Base-by-base conservation (phyloP, 30 jellyfish, hydroid and myxozoan species). In the Aurelia sp. region DNA sequence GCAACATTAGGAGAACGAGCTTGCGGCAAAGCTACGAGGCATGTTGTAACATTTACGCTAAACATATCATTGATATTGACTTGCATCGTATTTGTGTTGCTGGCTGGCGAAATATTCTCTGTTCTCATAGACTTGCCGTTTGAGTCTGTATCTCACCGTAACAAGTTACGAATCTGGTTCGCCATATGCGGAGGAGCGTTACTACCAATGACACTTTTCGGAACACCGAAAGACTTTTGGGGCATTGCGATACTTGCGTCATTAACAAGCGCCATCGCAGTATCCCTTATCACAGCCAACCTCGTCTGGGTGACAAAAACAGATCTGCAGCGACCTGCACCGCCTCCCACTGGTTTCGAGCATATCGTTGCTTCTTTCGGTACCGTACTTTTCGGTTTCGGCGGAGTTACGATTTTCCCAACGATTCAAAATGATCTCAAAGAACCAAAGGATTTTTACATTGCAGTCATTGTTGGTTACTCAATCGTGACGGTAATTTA, bases 211-310 rank as follows among this genome's bases (percentile, higher is more conserved):
- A 96, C 99, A 6, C 74, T 89, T 38, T 82, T 96, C 21, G 99
- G 99, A 13, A 88, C 99, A 24, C 99, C 99, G 38, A 96, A 96
- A 71, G 99, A 96, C 90, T 96, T 96, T 71, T 75, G 93, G 91
- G 92, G 91, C 31, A 78, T 96, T 20, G 99, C 98, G 16, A 68
- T 96, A 57, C 80, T 96, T 18, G 99, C 99, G n/a, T 86, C 97
- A 44, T 74, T 78, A 40, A 91, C 98, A 20, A 96, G 99, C 73
- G 97, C 82, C 24, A 61, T 80, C 18, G 99, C 98, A 15, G 96
- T 97, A 20, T 74, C 87, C 20, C 61, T 87, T 11, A 87, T 96
- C 69, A 71, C 85, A 2, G 80, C 89, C 0, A 96, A 96, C 73
- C 90, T 96, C 53, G 95, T 93, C 55, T 85, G 96, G 94, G 92